Conservation (phyloP, 23 tunicate species). For the Ciona savignyi region DNA sequence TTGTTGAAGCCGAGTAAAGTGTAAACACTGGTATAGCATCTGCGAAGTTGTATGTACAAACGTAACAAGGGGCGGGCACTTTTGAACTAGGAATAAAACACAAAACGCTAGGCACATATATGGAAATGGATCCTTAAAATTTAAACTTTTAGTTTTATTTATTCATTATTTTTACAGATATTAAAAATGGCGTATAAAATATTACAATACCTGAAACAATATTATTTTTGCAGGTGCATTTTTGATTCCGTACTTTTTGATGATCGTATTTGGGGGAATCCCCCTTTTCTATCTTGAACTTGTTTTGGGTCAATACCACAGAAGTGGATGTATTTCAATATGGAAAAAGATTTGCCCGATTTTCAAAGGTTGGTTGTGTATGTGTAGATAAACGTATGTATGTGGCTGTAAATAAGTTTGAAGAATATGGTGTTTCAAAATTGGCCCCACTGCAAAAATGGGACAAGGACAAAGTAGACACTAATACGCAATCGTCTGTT, state of each 20-base stretch:
- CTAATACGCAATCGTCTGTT: too few species aligned
- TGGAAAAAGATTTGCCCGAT: conserved; percentile 91
- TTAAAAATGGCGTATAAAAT: conserved; percentile 35
- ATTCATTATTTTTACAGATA: conserved; percentile 53
- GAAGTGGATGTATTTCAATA: conserved; percentile 87
- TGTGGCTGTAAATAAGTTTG: too few species aligned
- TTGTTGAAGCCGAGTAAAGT: too few species aligned
- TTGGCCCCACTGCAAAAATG: too few species aligned
- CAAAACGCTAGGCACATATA: too few species aligned
- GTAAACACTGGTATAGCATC: too few species aligned
- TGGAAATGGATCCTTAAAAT: too few species aligned
- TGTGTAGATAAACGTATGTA: too few species aligned
- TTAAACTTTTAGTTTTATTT: conserved; percentile 81
- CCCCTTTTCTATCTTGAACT: conserved; percentile 88
- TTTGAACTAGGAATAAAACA: too few species aligned
- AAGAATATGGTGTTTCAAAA: too few species aligned
- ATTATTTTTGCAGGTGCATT: conserved; percentile 59
- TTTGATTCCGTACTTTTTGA: conserved; percentile 77
- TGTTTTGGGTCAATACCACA: conserved; percentile 80
- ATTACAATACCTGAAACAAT: neutral
- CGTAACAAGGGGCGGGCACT: too few species aligned
- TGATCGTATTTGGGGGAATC: conserved; percentile 81
- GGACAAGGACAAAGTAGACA: neutral
- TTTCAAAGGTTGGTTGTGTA: conserved; percentile 57
- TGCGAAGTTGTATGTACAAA: too few species aligned